Evolutionary conservation across 2,113 vertebrate genomes (phyloP), one percentile per base, ranked within the genome.

Genomic region (Myotis davidii): DNA sequence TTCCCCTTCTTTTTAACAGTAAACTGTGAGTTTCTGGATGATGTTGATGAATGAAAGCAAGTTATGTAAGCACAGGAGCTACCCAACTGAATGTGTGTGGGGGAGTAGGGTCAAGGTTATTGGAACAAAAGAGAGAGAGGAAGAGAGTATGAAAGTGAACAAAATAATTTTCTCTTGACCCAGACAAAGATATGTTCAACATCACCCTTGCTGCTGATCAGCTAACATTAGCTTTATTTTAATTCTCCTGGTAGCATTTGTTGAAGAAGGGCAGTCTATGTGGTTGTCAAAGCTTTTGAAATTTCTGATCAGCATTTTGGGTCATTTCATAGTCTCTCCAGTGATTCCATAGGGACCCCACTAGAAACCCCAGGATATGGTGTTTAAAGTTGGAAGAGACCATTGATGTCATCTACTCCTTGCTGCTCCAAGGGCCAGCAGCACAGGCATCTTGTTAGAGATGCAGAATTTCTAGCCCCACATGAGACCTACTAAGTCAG

Each of bases 1-100:
- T 54, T 8, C 6, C 6, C 42, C 42, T 42, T 8, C 56, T 59
- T 59, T 85, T 77, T 54, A 13, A 73, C 8, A 79, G 79, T 50
- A 79, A 16, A 59, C 76, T 91, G n/a, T 84, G 76, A 74, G 69
- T 73, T 59, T 94, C 85, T 93, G 18, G 65, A 72, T 91, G 64
- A 39, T 45, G 37, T 39, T 90, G 67, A 48, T 67, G 50, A 86
- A 45, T 50, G 70, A 88, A 94, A 83, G 93, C 12, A 94, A 59
- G 92, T 86, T 79, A 73, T 94, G 27, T 86, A 61, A 84, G 86
- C 42, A 64, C 50, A 72, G 95, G 84, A 95, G 67, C 78, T 91
- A 45, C 39, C 16, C 32, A 59, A 11, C 17, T 48, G 48, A 54
- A 74, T 50, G 27, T 72, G 56, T 82, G 29, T 69, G 52, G 18